phyloP scores from a whole-genome alignment of 2,797 vertebrate species.

The Amazonetta brasiliensis region DNA sequence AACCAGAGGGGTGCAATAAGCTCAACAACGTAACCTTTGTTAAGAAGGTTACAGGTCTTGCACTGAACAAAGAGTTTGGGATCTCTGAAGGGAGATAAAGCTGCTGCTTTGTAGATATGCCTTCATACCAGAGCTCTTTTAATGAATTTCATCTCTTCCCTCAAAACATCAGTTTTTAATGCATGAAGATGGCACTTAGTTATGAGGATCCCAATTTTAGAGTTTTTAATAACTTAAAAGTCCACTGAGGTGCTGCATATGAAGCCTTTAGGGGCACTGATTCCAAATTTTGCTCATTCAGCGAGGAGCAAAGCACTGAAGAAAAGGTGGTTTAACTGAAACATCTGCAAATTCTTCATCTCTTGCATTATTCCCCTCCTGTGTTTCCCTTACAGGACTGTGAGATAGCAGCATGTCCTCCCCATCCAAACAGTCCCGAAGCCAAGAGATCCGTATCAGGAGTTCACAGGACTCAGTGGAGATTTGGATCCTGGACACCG shows the following conservation, averaged over 20 bases:
- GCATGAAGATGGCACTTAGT: neutral
- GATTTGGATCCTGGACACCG: constrained; percentile 98
- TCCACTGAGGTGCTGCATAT: neutral
- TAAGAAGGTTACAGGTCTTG: neutral
- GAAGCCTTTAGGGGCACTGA: neutral
- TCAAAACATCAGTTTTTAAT: constrained; percentile 40
- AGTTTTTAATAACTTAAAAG: neutral
- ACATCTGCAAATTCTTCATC: neutral
- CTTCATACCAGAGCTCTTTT: constrained; percentile 20
- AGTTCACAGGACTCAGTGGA: constrained; percentile 92
- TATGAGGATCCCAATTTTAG: neutral
- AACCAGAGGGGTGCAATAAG: constrained; percentile 1
- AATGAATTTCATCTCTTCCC: constrained; percentile 47
- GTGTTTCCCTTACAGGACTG: constrained; percentile 86
- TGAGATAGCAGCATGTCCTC: constrained; percentile 89
- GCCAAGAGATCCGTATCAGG: constrained; percentile 82
- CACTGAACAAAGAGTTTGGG: neutral
- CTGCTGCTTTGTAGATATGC: constrained; percentile 27
- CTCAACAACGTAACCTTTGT: neutral
- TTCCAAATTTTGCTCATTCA: neutral
- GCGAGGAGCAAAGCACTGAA: neutral
- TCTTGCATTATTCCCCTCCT: neutral
- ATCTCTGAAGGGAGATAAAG: constrained; percentile 50
- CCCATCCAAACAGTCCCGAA: constrained; percentile 83
- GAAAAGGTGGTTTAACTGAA: neutral